Conservation (phyloP, 2,113 vertebrate species). For the Sorex fumeus region DNA sequence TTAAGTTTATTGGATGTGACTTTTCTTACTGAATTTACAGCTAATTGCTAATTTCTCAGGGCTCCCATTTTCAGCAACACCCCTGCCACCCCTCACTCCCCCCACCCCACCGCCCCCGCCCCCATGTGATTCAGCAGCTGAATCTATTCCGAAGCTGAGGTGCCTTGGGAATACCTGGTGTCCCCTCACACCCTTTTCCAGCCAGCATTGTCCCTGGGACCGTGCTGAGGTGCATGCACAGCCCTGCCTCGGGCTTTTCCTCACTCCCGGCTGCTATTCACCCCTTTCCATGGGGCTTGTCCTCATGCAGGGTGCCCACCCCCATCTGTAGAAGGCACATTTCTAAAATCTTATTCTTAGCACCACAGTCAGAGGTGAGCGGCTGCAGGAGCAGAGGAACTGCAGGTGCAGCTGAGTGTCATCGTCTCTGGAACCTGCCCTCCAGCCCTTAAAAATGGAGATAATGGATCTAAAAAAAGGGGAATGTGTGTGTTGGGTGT, state of each 20-base stretch:
- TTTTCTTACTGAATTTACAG: background rate
- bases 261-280: background rate
- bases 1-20: conserved; percentile 37
- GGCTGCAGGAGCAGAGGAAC: background rate
- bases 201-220: no score
- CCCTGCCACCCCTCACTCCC: no score
- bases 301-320: no score
- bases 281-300: background rate
- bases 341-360: background rate
- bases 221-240: fast-evolving
- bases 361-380: background rate
- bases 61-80: background rate
- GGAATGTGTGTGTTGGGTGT: background rate
- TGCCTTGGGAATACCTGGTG: no score
- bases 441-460: background rate
- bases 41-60: conserved; percentile 1
- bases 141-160: background rate
- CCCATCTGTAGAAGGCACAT: background rate
- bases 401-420: background rate
- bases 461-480: background rate
- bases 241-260: background rate
- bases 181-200: no score
- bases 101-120: no score
- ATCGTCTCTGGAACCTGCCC: background rate
- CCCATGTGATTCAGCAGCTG: background rate